Base-by-base conservation (phyloP, 2,797 vertebrate genomes). In the Anguilla marmorata region DNA sequence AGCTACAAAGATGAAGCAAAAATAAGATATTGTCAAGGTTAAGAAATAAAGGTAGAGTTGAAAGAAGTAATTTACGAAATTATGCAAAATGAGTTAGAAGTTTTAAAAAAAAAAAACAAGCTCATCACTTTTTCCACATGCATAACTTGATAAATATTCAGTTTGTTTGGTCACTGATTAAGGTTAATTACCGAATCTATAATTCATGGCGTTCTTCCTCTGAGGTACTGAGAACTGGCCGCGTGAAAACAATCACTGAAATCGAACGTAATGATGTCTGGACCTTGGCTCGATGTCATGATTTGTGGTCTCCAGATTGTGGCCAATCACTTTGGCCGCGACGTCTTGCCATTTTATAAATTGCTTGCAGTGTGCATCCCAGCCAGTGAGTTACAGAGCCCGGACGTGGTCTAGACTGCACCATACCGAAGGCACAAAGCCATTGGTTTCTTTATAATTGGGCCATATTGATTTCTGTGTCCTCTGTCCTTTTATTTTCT, bases 131-230 rank as follows among this genome's bases (percentile, higher is more conserved):
- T 82, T 82, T 82, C 21, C 24, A 27, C 41, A 50, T 48, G 79
- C n/a, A 82, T 50, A 50, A 50, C 50, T 82, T n/a, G n/a, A 82
- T 48, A 50, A 82, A 82, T 50, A 48, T 82, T 1, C 45, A 50
- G 79, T 50, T 48, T 45, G 41, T 82, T 50, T 82, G 79, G 45
- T 11, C n/a, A 82, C 50, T 82, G 79, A 82, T 50, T 82, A 24
- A 82, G 45, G 6, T 48, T 48, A 48, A 50, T 82, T n/a, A 50
- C 41, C 50, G n/a, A 48, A 82, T 82, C 24, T 4, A 82, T 50
- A 82, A 82, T 82, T n/a, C 45, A 82, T 48, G 12, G 9, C 45
- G 37, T 37, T 30, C 30, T 0, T 24, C 50, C 50, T 82, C 24
- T 24, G 19, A 50, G 7, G 41, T 6, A 0, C 14, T 45, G 37